Evolutionary conservation across 2,797 vertebrate species (phyloP).

Genomic region (Pantherophis vulpinus): DNA sequence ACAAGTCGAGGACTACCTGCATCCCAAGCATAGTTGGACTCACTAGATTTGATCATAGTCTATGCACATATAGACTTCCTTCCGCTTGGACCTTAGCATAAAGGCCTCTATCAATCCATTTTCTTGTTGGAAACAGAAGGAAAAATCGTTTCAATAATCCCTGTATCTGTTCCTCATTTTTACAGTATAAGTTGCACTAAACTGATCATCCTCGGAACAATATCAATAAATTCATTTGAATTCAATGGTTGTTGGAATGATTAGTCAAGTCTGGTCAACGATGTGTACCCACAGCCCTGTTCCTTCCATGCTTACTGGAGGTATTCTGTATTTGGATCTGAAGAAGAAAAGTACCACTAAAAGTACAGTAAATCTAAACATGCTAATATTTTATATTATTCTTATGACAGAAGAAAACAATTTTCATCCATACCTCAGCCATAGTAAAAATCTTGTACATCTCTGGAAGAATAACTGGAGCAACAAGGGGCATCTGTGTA

Average conservation of each 20-base stretch:
- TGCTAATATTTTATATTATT: neutral
- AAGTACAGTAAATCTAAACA: neutral
- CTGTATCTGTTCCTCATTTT: neutral
- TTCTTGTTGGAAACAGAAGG: neutral
- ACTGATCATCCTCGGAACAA: neutral
- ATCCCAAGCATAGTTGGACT: neutral
- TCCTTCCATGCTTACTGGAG: neutral
- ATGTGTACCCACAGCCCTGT: neutral
- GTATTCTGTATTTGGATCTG: neutral
- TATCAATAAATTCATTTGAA: neutral
- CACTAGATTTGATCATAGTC: neutral
- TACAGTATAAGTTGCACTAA: neutral
- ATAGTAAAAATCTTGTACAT: slow-evolving; percentile 99
- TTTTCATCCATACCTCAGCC: slow-evolving; percentile 83
- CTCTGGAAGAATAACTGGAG: slow-evolving; percentile 96
- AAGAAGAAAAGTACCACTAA: neutral
- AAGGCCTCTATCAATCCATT: neutral
- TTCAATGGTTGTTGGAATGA: neutral
- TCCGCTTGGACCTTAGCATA: neutral
- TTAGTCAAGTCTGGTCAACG: neutral
- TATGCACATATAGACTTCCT: neutral
- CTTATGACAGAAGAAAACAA: neutral
- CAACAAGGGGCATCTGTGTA: slow-evolving; percentile 96
- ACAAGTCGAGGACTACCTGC: neutral
- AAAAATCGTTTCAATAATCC: neutral